phyloP scores from a whole-genome alignment of 1,140 invertebrate genomes.

The Tribolium castaneum region DNA sequence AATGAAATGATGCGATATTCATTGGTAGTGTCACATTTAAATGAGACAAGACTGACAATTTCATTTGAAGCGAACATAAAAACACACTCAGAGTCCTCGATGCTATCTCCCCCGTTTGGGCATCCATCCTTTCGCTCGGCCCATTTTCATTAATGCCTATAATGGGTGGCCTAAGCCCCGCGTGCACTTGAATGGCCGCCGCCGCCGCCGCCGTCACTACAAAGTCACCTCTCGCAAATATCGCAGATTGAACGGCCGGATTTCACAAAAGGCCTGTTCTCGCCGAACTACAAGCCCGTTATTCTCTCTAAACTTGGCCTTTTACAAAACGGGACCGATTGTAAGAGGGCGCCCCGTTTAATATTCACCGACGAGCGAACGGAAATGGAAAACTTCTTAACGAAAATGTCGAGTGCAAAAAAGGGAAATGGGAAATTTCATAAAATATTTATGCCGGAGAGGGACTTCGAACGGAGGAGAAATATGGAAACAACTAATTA shows the following conservation, averaged over 20 bases:
- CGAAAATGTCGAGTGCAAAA: conserved; percentile 27
- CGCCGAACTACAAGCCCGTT: conserved; percentile 27
- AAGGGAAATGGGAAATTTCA: conserved; percentile 32
- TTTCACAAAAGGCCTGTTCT: conserved; percentile 38
- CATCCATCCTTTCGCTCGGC: conserved; percentile 43
- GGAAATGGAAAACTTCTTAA: conserved; percentile 40
- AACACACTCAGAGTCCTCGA: conserved; percentile 55
- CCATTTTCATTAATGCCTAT: conserved; percentile 53
- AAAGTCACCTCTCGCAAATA: conserved; percentile 37
- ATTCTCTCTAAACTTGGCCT: conserved; percentile 26
- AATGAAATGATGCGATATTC: conserved; percentile 53
- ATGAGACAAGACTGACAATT: conserved; percentile 57
- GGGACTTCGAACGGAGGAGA: conserved; percentile 10
- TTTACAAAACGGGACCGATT: conserved; percentile 36
- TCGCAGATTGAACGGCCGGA: conserved; percentile 39
- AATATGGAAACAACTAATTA: conserved; percentile 37
- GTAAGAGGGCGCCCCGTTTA: conserved; percentile 30
- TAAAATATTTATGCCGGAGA: conserved; percentile 23
- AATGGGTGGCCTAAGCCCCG: conserved; percentile 44
- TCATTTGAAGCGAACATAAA: conserved; percentile 58
- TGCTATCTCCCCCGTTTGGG: conserved; percentile 45
- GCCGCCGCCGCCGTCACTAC: conserved; percentile 1
- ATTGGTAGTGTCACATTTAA: conserved; percentile 56
- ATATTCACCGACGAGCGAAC: conserved; percentile 26
- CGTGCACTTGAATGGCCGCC: conserved; percentile 23